Evolutionary conservation across 1,140 invertebrate species (phyloP).

Genomic region (Eubasilissa regina): DNA sequence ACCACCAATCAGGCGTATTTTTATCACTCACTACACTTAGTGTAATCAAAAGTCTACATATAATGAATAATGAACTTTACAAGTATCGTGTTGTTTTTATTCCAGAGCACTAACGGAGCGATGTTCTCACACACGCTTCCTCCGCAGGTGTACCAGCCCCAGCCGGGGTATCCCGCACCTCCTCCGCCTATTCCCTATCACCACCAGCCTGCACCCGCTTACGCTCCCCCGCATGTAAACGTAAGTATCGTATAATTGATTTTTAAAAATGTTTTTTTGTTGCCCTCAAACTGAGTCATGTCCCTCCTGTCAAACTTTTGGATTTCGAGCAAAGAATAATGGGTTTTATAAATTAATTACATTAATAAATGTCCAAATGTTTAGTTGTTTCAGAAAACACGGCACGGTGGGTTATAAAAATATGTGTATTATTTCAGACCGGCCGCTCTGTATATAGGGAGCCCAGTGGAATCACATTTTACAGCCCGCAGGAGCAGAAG

Average conservation of each 20-base stretch:
- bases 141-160: conserved; percentile 46
- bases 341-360: no score
- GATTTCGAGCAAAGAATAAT: no score
- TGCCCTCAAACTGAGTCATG: no score
- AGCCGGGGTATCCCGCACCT: conserved; percentile 38
- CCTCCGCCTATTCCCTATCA: conserved; percentile 2
- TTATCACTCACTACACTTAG: no score
- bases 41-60: no score
- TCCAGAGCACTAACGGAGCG: conserved; percentile 53
- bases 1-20: no score
- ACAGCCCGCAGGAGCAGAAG: conserved; percentile 58
- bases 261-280: not conserved
- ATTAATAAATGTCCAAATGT: no score
- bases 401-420: no score
- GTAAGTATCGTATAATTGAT: not conserved
- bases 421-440: conserved; percentile 30
- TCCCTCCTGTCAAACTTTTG: no score
- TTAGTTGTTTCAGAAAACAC: not conserved
- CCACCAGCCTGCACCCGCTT: conserved; percentile 19
- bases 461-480: conserved; percentile 55
- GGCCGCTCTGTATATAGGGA: conserved; percentile 52
- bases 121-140: conserved; percentile 49
- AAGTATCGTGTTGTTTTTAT: conserved; percentile 19
- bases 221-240: not conserved
- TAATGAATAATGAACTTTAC: no score